phyloP scores from a whole-genome alignment of 2,888 invertebrate species.

The Nebria salina region DNA sequence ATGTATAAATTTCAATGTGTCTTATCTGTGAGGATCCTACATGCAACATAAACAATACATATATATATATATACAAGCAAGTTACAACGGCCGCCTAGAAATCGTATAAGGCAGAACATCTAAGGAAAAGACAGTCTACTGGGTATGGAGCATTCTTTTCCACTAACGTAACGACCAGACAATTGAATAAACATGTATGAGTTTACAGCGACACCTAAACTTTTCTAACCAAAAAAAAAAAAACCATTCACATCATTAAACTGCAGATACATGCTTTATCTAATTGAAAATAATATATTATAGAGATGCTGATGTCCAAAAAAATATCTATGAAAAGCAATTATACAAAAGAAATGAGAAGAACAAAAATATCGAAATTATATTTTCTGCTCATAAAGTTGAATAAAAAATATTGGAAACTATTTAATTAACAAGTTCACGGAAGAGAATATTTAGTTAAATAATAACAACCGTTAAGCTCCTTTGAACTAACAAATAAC shows the following conservation, averaged over 20 bases:
- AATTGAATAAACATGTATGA: constrained; percentile 35
- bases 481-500: no score
- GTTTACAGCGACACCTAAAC: constrained; percentile 14
- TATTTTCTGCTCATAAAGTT: no score
- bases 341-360: no score
- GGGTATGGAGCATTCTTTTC: constrained; percentile 31
- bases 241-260: not conserved
- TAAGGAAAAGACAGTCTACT: constrained; percentile 26
- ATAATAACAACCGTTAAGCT: no score
- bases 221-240: not conserved
- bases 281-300: no score
- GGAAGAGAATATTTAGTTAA: no score
- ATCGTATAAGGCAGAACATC: constrained; percentile 30
- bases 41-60: constrained; percentile 27
- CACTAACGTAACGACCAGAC: constrained; percentile 35
- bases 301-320: no score
- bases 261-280: not conserved
- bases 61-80: constrained; percentile 15
- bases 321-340: no score
- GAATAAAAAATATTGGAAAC: no score
- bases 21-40: constrained; percentile 16
- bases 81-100: constrained; percentile 13
- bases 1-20: constrained; percentile 9
- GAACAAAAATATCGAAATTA: no score
- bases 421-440: no score